Base-by-base conservation (phyloP, 2,797 vertebrate species). In the Huso huso region DNA sequence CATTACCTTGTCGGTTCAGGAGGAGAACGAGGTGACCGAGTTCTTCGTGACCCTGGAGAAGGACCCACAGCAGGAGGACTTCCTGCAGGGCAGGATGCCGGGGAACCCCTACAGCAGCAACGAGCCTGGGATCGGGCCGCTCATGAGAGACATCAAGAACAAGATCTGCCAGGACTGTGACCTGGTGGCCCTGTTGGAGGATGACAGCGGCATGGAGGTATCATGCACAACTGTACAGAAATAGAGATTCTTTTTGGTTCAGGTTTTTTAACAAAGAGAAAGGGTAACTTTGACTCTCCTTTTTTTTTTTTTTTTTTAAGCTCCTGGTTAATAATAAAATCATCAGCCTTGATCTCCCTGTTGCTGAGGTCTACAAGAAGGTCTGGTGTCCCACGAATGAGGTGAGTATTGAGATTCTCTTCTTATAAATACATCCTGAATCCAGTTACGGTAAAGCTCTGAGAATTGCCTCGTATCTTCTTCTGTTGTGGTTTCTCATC, bases 141-240 rank as follows among this genome's bases (percentile, higher is more conserved):
- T 99, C 1, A 98, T 99, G 97, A 92, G 97, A 72, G 97, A 99
- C 82, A 96, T 99, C 79, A 99, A 99, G 86, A 99, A 99, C 85
- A 99, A 99, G 79, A 99, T 99, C 87, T 99, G 97, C 71, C 96
- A 98, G 75, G 97, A 99, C 80, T 99, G 97, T n/a, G 97, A 99
- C 87, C 87, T 99, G 76, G 97, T 99, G 72, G 97, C 97, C 1
- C 88, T 99, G 66, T 86, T 99, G 69, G 97, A 99, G 79, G 97
- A 99, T 0, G 97, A 99, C 86, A 99, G 96, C 2, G 97, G 97
- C 48, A 99, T 99, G 97, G 97, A 99, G 95, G 97, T 98, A 78
- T 66, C 37, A 53, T 18, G 48, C 15, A 49, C 62, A 63, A 6
- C 48, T 1, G 37, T 37, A 4, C 37, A 37, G 0, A 37, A 37